These are phyloP conservation scores for Brienomyrus longianalis DNA, from an alignment of 2,113 vertebrate genomes.

Conservation along the genomic window DNA sequence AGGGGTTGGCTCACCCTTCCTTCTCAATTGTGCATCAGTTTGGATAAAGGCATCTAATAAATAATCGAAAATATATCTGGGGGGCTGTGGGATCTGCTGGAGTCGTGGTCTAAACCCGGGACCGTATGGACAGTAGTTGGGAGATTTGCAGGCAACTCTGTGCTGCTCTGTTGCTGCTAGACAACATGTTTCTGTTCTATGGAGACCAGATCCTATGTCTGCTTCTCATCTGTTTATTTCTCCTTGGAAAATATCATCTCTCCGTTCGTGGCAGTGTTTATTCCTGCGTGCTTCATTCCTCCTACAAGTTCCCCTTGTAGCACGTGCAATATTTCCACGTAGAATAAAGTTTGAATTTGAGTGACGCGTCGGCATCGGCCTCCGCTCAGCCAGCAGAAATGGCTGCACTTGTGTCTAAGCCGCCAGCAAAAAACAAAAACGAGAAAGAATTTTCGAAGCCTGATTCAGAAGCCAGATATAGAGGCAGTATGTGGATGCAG, in stretches of 20 bases:
- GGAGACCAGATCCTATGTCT: neutral
- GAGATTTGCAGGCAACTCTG: neutral
- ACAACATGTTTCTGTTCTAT: neutral
- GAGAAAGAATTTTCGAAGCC: neutral
- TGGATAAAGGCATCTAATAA: neutral
- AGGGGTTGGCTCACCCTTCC: neutral
- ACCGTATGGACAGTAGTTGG: neutral
- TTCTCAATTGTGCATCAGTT: neutral
- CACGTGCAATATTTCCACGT: neutral
- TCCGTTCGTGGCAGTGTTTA: neutral
- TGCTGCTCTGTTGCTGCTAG: neutral
- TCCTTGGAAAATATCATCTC: neutral
- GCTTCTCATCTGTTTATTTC: neutral
- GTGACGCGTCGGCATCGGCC: neutral
- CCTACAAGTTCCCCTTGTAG: neutral
- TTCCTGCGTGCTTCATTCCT: neutral
- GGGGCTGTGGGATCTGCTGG: neutral
- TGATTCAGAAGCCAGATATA: constrained; percentile 17
- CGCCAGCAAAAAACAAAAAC: neutral
- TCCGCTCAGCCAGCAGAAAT: neutral
- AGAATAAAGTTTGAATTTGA: constrained; percentile 8
- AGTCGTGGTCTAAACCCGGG: neutral
- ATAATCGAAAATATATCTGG: neutral
- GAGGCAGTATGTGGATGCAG: constrained; percentile 1
- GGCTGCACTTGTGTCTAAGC: neutral